A percentile compares a stretch with the other conserved stretches of the same genome.
phyloP scores from a whole-genome alignment of 2,113 vertebrate species.

The Trinectes maculatus region DNA sequence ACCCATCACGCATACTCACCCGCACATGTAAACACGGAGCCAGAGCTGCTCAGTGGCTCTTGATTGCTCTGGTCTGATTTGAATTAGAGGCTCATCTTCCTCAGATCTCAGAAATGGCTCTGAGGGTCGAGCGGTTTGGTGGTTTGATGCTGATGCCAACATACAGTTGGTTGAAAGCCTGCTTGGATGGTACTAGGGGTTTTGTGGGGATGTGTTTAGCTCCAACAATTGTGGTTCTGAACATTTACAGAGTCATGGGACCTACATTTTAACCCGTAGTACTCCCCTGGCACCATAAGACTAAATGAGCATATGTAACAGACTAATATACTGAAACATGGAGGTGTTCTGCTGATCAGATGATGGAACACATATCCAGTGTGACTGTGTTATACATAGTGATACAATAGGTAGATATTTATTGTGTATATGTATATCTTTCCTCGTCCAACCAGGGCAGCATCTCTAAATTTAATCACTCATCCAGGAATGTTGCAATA shows the following conservation, averaged over 20 bases:
- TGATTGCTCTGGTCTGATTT: slow-evolving; percentile 77
- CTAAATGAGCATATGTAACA: slow-evolving; percentile 8
- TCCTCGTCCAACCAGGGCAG: background rate
- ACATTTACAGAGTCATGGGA: slow-evolving; percentile 56
- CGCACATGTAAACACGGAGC: slow-evolving; percentile 60
- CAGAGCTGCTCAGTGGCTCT: slow-evolving; percentile 55
- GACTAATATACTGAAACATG: background rate
- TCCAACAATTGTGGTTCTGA: slow-evolving; percentile 66
- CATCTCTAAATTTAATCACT: background rate
- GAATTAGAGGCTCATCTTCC: slow-evolving; percentile 76
- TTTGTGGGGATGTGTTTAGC: slow-evolving; percentile 57
- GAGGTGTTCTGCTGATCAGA: slow-evolving; percentile 6
- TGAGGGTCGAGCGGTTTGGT: slow-evolving; percentile 69
- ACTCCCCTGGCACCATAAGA: background rate
- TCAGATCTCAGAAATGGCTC: slow-evolving; percentile 72
- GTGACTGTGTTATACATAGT: background rate
- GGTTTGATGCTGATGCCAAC: slow-evolving; percentile 72
- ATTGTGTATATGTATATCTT: background rate
- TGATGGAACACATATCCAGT: background rate
- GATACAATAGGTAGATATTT: background rate
- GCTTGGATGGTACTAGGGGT: slow-evolving; percentile 65
- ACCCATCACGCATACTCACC: slow-evolving; percentile 49
- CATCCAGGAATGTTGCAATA: background rate
- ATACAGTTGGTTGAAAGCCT: slow-evolving; percentile 65
- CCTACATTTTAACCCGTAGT: slow-evolving; percentile 57